A percentile compares a stretch with the other conserved stretches of the same genome.
These are phyloP conservation scores for Rhagium mordax DNA, from an alignment of 2,888 invertebrate species.

Conservation along the genomic window DNA sequence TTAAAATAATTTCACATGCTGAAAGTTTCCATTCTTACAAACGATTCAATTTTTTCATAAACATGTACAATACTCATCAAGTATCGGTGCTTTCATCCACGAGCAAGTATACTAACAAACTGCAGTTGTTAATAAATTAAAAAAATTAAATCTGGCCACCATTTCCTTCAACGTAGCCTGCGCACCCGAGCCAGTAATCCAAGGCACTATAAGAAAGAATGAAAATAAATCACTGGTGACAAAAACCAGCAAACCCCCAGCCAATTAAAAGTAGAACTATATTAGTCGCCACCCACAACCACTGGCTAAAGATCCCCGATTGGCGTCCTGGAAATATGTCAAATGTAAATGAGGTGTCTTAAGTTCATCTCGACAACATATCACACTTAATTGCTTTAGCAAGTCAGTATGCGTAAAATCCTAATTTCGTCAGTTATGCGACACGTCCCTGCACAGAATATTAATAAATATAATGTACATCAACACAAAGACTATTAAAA, in stretches of 20 bases:
- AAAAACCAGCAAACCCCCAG: slow-evolving; percentile 9
- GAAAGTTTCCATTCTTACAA: too few species aligned
- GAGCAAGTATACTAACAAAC: neutral
- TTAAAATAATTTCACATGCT: too few species aligned
- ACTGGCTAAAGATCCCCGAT: slow-evolving; percentile 48
- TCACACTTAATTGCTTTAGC: slow-evolving; percentile 54
- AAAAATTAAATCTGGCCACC: neutral
- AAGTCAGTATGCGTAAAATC: slow-evolving; percentile 46
- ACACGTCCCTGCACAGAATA: neutral
- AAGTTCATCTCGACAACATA: slow-evolving; percentile 49
- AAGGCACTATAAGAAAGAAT: neutral
- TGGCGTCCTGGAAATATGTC: slow-evolving; percentile 57
- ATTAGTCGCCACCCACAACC: slow-evolving; percentile 56
- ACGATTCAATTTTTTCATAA: too few species aligned
- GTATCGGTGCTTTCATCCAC: too few species aligned
- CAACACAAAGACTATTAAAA: slow-evolving; percentile 25
- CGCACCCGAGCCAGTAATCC: neutral
- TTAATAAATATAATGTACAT: slow-evolving; percentile 26
- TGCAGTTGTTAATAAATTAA: neutral
- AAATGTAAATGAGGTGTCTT: slow-evolving; percentile 56
- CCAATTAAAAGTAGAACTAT: slow-evolving; percentile 49
- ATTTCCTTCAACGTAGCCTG: neutral
- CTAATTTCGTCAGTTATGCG: slow-evolving; percentile 40
- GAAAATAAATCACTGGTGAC: slow-evolving; percentile 6
- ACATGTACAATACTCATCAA: too few species aligned